phyloP scores from a whole-genome alignment of 2,797 vertebrate genomes.

The Luscinia luscinia region DNA sequence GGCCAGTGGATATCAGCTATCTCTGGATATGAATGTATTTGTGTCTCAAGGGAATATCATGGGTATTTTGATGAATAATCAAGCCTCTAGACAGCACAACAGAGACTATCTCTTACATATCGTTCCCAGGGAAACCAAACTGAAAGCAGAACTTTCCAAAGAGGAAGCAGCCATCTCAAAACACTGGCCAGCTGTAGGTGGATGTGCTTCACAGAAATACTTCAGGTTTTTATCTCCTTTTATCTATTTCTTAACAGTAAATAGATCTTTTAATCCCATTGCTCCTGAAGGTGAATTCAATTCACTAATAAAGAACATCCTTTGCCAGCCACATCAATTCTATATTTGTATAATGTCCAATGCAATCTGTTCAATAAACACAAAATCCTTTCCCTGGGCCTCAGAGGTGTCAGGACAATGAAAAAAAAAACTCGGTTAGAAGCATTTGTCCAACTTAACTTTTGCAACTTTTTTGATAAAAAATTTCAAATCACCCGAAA shows the following conservation, averaged over 20 bases:
- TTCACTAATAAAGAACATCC: neutral
- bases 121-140: slow-evolving; percentile 54
- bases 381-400: neutral
- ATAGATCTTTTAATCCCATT: neutral
- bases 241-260: neutral
- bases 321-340: neutral
- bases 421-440: neutral
- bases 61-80: slow-evolving; percentile 44
- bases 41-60: slow-evolving; percentile 7
- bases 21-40: slow-evolving; percentile 11
- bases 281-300: neutral
- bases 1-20: slow-evolving; percentile 43
- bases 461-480: neutral
- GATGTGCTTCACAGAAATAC: slow-evolving; percentile 15
- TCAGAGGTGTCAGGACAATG: neutral
- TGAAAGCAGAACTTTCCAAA: slow-evolving; percentile 55
- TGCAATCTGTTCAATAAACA: neutral
- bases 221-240: neutral
- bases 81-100: slow-evolving; percentile 28
- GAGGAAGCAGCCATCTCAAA: slow-evolving; percentile 9
- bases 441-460: neutral
- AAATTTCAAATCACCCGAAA: neutral
- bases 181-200: slow-evolving; percentile 28
- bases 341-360: neutral
- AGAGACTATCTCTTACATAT: slow-evolving; percentile 31